Base-by-base conservation (phyloP, 2,113 vertebrate species). In the Barnardius zonarius region DNA sequence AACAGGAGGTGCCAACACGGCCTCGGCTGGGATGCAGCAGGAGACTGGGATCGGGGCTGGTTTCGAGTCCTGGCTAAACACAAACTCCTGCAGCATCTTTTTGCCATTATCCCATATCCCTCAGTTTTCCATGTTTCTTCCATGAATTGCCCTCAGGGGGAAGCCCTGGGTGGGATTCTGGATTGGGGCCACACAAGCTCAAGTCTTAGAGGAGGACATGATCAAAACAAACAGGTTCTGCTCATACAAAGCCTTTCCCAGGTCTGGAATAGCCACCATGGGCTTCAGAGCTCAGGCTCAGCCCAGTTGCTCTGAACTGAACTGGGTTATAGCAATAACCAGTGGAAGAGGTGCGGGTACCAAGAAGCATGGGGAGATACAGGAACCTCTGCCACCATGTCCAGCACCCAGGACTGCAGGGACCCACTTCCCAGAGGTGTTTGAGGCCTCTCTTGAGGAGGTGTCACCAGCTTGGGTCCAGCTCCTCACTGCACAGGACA, bases 11-110 rank as follows among this genome's bases (percentile, higher is more conserved):
- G 17, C 63, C 76, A 83, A 37, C n/a, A 8, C 19, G 24, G 52
- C 49, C 24, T n/a, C 1, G 3, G 30, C 35, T 5, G 19, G 67
- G n/a, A 55, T 24, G 85, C 5, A 19, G 62, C 39, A 70, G 73
- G 31, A 77, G 11, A 57, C 15, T 0, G 0, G 59, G 43, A 41
- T 0, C 0, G 0, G 43, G 66, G 25, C 4, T 1, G 37, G 54
- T 17, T 81, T 57, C 17, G 7, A 31, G 10, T 6, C n/a, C 57
- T 35, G 51, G 59, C 81, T 17, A 10, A 61, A 86, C 27, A 6
- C 72, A 27, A 73, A 20, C 37, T 28, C 51, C 69, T 13, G 7
- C 14, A 14, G 69, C 61, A 75, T 13, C 43, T 72, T 49, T 28
- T 18, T 3, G 1, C 43, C 48, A 8, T 20, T 18, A 85, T 46